Evolutionary conservation across 2,888 invertebrate genomes (phyloP), one percentile per base, ranked within the genome.

Genomic region (Agonum fuliginosum): DNA sequence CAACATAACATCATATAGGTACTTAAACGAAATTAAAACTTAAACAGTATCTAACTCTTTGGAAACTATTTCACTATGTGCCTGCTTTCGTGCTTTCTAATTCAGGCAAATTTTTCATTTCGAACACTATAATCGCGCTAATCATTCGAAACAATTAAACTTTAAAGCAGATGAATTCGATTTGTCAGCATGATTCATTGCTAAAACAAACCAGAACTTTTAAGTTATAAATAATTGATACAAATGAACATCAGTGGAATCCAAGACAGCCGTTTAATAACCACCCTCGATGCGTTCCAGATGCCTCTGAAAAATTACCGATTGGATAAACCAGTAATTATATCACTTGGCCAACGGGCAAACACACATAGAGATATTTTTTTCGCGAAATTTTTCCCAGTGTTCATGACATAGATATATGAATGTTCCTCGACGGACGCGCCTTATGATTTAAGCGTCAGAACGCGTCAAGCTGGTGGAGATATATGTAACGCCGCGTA

Each of bases 201-300:
- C 72, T 46, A 75, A 58, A 75, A 51, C 43, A 41, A 74, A 75
- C 62, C 43, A 27, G 58, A 76, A 77, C 75, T 79, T 79, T 83
- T 85, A 85, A 86, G 85, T 84, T 84, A 84, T 84, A 86, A 85
- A 85, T 86, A 86, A 86, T 86, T 86, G 84, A 86, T 86, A 86
- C 84, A 85, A 86, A 86, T 86, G 86, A 84, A 78, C 78, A 82
- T 82, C 84, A 83, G 24, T 67, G 30, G 73, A 43, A 51, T 69
- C 48, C 12, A 34, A 41, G 67, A 27, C 30, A 69, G 48, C 43
- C 75, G 78, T 73, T 71, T 86, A 86, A 86, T 85, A 84, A 84
- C 84, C 83, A 84, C 85, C 85, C 85, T 84, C 83, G 81, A 81
- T 81, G 81, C 27, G 81, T 82, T 81, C 19, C 65, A 74, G 74